Evolutionary conservation across 2,888 invertebrate genomes (phyloP).

Genomic region (Copidosoma aretas): DNA sequence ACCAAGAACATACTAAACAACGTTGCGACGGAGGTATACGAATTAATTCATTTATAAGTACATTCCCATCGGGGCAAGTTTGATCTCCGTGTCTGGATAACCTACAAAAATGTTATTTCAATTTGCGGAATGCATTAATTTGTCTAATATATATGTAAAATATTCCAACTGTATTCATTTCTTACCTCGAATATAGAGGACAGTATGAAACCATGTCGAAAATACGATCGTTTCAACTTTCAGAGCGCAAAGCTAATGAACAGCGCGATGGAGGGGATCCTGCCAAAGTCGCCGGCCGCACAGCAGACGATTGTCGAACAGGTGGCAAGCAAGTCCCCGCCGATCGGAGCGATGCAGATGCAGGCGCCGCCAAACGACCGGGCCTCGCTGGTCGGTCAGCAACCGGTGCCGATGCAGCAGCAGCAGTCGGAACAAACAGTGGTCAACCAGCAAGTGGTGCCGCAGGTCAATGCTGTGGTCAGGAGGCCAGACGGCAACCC

Average conservation of each 20-base stretch:
- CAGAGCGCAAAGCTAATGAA: slow-evolving; percentile 60
- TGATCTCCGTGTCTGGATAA: too few relatives aligned
- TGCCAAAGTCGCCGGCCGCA: slow-evolving; percentile 55
- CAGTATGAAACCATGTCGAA: too few relatives aligned
- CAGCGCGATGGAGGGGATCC: slow-evolving; percentile 58
- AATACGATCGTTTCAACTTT: too few relatives aligned
- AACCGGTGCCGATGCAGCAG: slow-evolving; percentile 50
- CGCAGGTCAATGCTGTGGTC: slow-evolving; percentile 58
- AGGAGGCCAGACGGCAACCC: slow-evolving; percentile 61
- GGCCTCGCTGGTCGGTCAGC: slow-evolving; percentile 4
- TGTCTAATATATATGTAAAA: too few relatives aligned
- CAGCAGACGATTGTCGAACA: slow-evolving; percentile 55
- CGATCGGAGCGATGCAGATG: slow-evolving; percentile 46
- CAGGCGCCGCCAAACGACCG: slow-evolving; percentile 50
- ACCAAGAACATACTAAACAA: slow-evolving; percentile 60
- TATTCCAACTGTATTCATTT: too few relatives aligned
- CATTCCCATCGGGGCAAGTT: too few relatives aligned
- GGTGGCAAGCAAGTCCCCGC: slow-evolving; percentile 55
- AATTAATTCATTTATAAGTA: too few relatives aligned
- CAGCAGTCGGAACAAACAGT: slow-evolving; percentile 9
- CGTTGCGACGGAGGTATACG: slow-evolving; percentile 54
- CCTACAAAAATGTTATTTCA: too few relatives aligned
- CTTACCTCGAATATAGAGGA: too few relatives aligned
- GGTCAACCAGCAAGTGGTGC: neutral
- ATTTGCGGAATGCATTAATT: too few relatives aligned